Evolutionary conservation across 1,140 invertebrate genomes (phyloP).

Genomic region (Lordiphosa mommai): DNA sequence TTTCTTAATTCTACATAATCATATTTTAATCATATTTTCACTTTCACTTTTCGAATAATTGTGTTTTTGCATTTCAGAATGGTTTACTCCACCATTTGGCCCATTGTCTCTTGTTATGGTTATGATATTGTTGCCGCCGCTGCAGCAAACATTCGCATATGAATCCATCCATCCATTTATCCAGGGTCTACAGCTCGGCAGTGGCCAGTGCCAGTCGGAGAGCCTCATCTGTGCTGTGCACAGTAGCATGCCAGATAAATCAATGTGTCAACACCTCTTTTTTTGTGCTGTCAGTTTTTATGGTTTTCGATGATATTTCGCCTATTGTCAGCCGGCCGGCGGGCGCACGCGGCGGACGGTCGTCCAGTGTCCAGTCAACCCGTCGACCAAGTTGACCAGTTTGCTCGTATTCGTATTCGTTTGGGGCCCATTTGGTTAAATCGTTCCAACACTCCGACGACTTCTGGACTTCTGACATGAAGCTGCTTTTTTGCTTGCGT

Average conservation of each 20-base stretch:
- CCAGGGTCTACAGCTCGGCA: background rate
- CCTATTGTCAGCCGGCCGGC: slow-evolving; percentile 67
- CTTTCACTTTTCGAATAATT: background rate
- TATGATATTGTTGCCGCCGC: slow-evolving; percentile 68
- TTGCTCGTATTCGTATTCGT: slow-evolving; percentile 30
- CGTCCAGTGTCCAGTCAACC: background rate
- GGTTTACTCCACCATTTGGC: background rate
- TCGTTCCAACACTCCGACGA: slow-evolving; percentile 31
- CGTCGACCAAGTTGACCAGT: slow-evolving; percentile 23
- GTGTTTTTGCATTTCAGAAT: background rate
- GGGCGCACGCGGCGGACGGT: slow-evolving; percentile 39
- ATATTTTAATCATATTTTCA: no score
- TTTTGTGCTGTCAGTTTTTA: slow-evolving; percentile 80
- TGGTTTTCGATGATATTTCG: slow-evolving; percentile 79
- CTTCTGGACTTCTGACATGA: slow-evolving; percentile 49
- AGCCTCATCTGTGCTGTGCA: slow-evolving; percentile 68
- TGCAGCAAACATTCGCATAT: slow-evolving; percentile 41
- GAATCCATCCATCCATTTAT: slow-evolving; percentile 62
- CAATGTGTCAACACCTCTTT: slow-evolving; percentile 80
- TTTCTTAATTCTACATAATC: no score
- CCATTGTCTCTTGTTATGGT: slow-evolving; percentile 49
- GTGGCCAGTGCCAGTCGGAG: background rate
- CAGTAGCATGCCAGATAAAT: slow-evolving; percentile 80
- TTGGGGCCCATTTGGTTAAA: slow-evolving; percentile 68
- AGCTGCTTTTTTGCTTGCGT: slow-evolving; percentile 50